Evolutionary conservation across 2,113 vertebrate species (phyloP).

Genomic region (Pterocles burchelli): DNA sequence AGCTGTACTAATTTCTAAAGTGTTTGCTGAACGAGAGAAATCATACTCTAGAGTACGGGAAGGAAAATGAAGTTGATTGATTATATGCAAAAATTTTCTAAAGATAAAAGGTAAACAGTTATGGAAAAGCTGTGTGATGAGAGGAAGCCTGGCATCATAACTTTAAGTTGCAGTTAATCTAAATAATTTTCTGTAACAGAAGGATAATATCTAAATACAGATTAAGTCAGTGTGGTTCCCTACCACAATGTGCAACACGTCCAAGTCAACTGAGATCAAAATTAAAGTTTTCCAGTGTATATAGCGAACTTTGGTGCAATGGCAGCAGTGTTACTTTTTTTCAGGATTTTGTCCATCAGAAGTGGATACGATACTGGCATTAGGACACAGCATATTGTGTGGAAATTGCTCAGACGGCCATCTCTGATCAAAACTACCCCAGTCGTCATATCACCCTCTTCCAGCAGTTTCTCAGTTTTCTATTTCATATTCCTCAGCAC

Average conservation of each 20-base stretch:
- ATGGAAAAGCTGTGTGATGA: background rate
- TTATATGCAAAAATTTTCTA: background rate
- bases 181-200: background rate
- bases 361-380: background rate
- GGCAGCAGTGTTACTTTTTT: background rate
- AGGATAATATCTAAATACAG: slow-evolving; percentile 10
- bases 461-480: background rate
- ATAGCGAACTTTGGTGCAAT: background rate
- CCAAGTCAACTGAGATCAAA: background rate
- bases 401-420: background rate
- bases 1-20: background rate
- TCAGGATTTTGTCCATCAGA: background rate
- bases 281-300: background rate
- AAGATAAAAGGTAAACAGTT: background rate
- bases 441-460: background rate
- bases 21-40: background rate
- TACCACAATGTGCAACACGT: background rate
- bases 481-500: background rate
- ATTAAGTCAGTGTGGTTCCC: background rate
- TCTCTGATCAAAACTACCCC: background rate
- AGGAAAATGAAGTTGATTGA: background rate
- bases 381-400: background rate
- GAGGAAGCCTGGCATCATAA: background rate
- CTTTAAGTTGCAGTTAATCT: background rate
- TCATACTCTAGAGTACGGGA: background rate